These are phyloP conservation scores for Hemiscyllium ocellatum DNA, from an alignment of 2,113 vertebrate genomes.

Conservation along the genomic window DNA sequence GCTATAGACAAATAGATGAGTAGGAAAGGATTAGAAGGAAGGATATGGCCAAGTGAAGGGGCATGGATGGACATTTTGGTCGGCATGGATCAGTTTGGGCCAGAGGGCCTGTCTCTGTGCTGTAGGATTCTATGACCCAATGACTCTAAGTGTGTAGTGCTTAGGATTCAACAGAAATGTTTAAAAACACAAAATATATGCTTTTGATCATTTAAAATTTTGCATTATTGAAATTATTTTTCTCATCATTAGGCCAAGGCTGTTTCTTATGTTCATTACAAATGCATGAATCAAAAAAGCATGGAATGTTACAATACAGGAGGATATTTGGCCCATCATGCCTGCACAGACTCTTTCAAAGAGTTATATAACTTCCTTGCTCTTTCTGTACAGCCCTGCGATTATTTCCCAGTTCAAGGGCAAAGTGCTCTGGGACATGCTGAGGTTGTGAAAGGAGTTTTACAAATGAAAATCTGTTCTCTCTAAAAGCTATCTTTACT, in stretches of 20 bases:
- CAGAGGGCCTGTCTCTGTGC: too few relatives aligned
- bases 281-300: not conserved
- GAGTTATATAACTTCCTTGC: not conserved
- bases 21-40: too few relatives aligned
- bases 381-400: not conserved
- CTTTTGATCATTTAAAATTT: not conserved
- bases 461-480: not conserved
- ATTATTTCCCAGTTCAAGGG: not conserved
- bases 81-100: too few relatives aligned
- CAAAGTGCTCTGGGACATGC: not conserved
- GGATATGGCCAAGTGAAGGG: too few relatives aligned
- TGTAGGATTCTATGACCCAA: too few relatives aligned
- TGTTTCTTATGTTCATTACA: not conserved
- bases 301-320: not conserved
- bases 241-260: not conserved
- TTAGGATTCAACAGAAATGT: not conserved
- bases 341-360: not conserved
- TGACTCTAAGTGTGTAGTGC: not conserved
- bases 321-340: not conserved
- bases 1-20: too few relatives aligned
- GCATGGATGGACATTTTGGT: too few relatives aligned
- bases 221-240: conserved; percentile 5
- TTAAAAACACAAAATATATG: not conserved
- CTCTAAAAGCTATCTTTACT: not conserved
- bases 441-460: not conserved